Percentiles rank a stretch among this genome's conserved stretches.
phyloP scores from a whole-genome alignment of 1,140 invertebrate genomes.

The Melanaphis sacchari region DNA sequence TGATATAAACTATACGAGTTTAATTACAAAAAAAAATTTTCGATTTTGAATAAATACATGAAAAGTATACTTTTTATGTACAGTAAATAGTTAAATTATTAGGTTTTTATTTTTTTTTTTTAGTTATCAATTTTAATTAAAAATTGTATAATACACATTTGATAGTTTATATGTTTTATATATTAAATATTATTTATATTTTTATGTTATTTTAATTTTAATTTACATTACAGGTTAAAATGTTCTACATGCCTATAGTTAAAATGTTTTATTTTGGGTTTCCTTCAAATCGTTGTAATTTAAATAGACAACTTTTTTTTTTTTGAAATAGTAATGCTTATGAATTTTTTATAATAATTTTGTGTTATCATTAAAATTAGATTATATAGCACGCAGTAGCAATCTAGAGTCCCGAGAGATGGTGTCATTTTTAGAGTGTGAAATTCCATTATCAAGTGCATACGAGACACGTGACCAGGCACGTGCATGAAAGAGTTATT shows the following conservation, averaged over 20 bases:
- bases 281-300: not conserved
- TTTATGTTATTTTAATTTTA: not conserved
- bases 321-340: not conserved
- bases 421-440: not conserved
- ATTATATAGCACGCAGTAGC: not conserved
- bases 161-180: not conserved
- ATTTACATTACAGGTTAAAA: not conserved
- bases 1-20: not conserved
- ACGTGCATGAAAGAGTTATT: constrained; percentile 49
- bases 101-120: not conserved
- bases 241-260: not conserved
- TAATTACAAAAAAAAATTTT: not conserved
- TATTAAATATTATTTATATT: not conserved
- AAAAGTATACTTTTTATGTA: not conserved
- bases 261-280: not conserved
- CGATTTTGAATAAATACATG: not conserved
- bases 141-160: not conserved
- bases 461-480: constrained; percentile 32
- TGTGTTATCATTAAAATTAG: not conserved
- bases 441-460: constrained; percentile 54
- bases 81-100: not conserved
- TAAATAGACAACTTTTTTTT: not conserved
- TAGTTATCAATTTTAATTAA: not conserved
- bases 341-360: not conserved
- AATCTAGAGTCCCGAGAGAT: not conserved